phyloP scores from a whole-genome alignment of 2,113 vertebrate genomes.

The Urocitellus parryii region DNA sequence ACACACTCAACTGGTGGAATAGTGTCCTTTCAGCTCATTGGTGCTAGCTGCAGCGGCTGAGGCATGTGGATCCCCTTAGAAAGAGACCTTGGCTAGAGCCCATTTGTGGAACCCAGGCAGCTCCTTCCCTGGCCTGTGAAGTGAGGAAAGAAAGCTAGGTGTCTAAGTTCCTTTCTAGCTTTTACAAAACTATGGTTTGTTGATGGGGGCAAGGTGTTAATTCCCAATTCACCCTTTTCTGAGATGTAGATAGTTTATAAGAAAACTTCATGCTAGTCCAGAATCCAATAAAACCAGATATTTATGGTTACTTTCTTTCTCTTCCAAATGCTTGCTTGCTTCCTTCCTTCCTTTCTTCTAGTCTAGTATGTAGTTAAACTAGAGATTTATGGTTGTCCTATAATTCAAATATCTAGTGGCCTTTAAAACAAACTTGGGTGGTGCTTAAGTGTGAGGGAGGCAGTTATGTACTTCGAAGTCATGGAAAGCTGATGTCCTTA shows the following conservation, averaged over 20 bases:
- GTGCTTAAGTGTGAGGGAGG: fast-evolving
- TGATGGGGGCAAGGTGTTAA: background rate
- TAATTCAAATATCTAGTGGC: background rate
- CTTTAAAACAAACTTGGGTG: background rate
- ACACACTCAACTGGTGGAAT: background rate
- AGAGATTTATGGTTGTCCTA: background rate
- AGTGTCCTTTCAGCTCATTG: too few relatives aligned
- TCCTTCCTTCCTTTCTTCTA: background rate
- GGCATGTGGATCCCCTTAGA: background rate
- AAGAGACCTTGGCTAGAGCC: background rate
- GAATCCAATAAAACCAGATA: background rate
- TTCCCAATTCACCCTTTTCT: background rate
- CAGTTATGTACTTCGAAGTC: fast-evolving
- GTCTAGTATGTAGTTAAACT: background rate
- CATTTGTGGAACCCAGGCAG: fast-evolving
- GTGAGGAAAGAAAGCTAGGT: background rate
- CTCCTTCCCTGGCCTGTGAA: background rate
- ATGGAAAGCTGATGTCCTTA: background rate
- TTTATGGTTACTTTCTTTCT: background rate
- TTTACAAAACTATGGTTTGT: background rate
- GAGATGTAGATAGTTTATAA: background rate
- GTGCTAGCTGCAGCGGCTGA: too few relatives aligned
- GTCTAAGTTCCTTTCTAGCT: background rate
- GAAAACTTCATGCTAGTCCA: background rate
- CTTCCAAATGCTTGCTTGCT: too few relatives aligned